Conservation (phyloP, 2,888 invertebrate species). For the Boloria selene region DNA sequence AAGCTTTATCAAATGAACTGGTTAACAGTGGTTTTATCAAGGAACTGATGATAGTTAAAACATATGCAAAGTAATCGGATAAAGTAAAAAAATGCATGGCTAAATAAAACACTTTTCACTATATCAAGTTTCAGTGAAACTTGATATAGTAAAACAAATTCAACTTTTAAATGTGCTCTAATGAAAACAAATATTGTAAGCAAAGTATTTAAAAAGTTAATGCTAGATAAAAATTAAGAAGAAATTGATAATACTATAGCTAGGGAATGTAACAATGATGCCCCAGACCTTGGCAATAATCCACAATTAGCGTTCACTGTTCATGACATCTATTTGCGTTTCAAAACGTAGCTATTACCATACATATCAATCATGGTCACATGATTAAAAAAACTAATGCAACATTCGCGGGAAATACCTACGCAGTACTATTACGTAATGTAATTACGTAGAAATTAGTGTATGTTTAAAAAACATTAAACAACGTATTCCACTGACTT, state of each 20-base stretch:
- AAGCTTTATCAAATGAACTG: slow-evolving; percentile 18
- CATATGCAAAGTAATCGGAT: background rate
- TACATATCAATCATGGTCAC: slow-evolving; percentile 46
- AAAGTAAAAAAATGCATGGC: background rate
- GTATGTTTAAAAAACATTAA: slow-evolving; percentile 51
- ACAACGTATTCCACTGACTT: slow-evolving; percentile 20
- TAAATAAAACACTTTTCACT: background rate
- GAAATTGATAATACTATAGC: slow-evolving; percentile 44
- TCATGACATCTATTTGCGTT: slow-evolving; percentile 52
- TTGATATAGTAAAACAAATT: too few species aligned
- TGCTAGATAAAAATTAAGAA: slow-evolving; percentile 14
- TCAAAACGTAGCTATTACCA: slow-evolving; percentile 36
- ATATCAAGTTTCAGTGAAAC: background rate
- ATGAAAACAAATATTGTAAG: background rate
- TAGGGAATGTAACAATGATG: slow-evolving; percentile 60
- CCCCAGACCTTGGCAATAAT: slow-evolving; percentile 77
- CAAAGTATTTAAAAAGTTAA: slow-evolving; percentile 14
- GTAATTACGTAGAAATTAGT: slow-evolving; percentile 47
- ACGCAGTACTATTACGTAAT: slow-evolving; percentile 58
- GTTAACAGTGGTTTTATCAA: slow-evolving; percentile 26
- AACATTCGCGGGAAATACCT: slow-evolving; percentile 43
- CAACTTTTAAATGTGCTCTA: background rate
- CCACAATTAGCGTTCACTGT: slow-evolving; percentile 62
- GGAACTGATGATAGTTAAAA: slow-evolving; percentile 9
- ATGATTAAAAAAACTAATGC: slow-evolving; percentile 48